A percentile compares a stretch with the other conserved stretches of the same genome.
These are phyloP conservation scores for Diuraphis noxia DNA, from an alignment of 1,140 invertebrate genomes.

Conservation along the genomic window DNA sequence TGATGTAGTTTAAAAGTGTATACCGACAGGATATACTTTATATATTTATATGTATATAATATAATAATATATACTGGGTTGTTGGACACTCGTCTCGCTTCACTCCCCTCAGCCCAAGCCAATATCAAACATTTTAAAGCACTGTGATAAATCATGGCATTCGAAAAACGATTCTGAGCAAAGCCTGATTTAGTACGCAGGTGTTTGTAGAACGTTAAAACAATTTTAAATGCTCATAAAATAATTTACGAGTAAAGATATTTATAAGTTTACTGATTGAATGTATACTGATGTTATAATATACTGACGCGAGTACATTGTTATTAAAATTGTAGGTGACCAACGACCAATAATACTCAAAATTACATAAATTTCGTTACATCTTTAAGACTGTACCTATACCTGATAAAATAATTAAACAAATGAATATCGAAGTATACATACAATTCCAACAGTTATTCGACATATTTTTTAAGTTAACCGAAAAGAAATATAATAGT, in stretches of 20 bases:
- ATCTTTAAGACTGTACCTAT: background rate
- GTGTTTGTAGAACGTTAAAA: conserved; percentile 8
- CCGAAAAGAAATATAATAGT: background rate
- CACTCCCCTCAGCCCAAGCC: background rate
- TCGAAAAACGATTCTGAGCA: background rate
- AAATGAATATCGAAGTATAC: background rate
- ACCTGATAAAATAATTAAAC: background rate
- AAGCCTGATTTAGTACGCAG: background rate
- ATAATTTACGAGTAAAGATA: conserved; percentile 5
- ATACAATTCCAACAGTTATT: background rate
- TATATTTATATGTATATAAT: background rate
- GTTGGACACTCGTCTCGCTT: background rate
- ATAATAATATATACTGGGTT: background rate
- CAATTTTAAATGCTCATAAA: background rate
- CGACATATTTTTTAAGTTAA: background rate
- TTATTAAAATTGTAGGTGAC: background rate
- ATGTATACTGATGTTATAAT: background rate
- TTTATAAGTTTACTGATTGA: background rate
- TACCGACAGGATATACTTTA: background rate
- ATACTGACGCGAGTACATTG: background rate
- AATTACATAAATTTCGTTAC: background rate
- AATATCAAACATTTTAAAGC: background rate
- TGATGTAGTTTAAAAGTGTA: background rate
- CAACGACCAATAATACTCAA: background rate
- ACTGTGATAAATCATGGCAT: background rate